These are phyloP conservation scores for Galagoides demidoff DNA, from an alignment of 2,797 vertebrate genomes.

Conservation along the genomic window DNA sequence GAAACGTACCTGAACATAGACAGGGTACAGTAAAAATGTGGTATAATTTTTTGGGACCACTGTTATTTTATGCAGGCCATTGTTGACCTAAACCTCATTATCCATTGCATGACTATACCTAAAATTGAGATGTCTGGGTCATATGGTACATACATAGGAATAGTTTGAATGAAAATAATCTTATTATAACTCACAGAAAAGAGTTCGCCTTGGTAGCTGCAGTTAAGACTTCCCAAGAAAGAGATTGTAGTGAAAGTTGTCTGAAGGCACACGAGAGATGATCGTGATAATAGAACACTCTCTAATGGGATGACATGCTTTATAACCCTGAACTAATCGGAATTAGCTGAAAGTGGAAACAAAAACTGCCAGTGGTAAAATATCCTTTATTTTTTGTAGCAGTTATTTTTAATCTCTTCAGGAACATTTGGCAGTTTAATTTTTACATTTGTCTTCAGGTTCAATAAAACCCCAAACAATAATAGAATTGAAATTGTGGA, in stretches of 20 bases:
- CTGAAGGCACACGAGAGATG: neutral
- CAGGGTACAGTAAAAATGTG: neutral
- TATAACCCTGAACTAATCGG: conserved; percentile 77
- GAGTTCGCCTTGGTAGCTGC: neutral
- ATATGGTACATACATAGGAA: neutral
- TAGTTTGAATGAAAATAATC: neutral
- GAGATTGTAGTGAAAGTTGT: neutral
- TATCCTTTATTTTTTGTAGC: conserved; percentile 51
- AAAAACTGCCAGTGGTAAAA: conserved; percentile 55
- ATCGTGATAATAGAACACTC: conserved; percentile 15
- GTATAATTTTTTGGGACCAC: neutral
- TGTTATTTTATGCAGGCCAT: neutral
- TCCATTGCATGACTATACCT: neutral
- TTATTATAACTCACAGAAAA: neutral
- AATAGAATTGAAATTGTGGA: conserved; percentile 21
- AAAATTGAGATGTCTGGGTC: neutral
- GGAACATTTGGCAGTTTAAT: conserved; percentile 63
- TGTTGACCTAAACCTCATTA: neutral
- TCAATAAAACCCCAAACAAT: neutral
- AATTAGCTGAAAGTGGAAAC: conserved; percentile 75
- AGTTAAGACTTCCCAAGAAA: neutral
- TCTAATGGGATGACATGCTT: conserved; percentile 72
- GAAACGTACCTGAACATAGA: neutral
- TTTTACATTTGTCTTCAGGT: conserved; percentile 61
- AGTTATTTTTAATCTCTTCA: conserved; percentile 59